Evolutionary conservation across 2,888 invertebrate genomes (phyloP).

Genomic region (Megastigmus dorsalis): DNA sequence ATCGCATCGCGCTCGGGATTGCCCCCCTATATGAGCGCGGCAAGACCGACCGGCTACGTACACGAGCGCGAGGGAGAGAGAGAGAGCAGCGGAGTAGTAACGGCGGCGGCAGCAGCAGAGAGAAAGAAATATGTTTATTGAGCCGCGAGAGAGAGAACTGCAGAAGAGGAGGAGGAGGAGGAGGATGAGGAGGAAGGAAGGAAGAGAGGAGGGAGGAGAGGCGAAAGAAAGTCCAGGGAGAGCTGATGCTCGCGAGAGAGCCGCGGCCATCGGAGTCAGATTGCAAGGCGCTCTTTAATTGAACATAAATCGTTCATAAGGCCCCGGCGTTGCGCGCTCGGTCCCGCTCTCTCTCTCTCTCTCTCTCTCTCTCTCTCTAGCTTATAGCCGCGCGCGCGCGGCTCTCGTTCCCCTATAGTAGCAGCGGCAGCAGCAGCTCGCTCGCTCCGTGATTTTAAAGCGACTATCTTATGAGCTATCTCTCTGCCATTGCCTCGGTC

Average conservation of each 20-base stretch:
- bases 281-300: too few relatives aligned
- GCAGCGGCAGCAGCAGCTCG: too few relatives aligned
- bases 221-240: constrained; percentile 57
- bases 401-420: constrained; percentile 44
- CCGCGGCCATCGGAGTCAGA: constrained; percentile 61
- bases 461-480: constrained; percentile 66
- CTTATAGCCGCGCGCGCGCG: constrained; percentile 58
- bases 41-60: too few relatives aligned
- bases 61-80: neutral
- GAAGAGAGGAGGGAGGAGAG: constrained; percentile 9
- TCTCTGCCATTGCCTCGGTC: constrained; percentile 56
- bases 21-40: too few relatives aligned
- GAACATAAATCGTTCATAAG: too few relatives aligned
- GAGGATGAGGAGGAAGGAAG: constrained; percentile 4
- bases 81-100: neutral
- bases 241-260: constrained; percentile 68
- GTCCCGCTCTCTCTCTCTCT: constrained; percentile 61
- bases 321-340: constrained; percentile 57
- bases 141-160: neutral
- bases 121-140: constrained; percentile 43
- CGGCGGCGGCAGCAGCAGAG: neutral
- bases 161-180: constrained; percentile 18
- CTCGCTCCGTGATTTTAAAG: constrained; percentile 61
- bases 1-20: too few relatives aligned
- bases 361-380: constrained; percentile 68